Evolutionary conservation across 2,888 invertebrate species (phyloP).

Genomic region (Patella pellucida): DNA sequence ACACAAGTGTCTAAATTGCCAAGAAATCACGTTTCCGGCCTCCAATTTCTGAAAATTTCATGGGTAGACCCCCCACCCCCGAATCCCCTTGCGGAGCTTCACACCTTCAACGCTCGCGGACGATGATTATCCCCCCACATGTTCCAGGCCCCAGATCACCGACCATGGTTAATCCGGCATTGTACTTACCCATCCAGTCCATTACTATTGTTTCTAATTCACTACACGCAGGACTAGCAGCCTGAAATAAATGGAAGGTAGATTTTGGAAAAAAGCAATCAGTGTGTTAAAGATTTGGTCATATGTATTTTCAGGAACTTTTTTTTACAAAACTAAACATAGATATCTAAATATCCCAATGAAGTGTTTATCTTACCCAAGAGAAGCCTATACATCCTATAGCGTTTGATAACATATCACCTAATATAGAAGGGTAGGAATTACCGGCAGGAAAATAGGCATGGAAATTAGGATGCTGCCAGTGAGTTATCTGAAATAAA

Average conservation of each 20-base stretch:
- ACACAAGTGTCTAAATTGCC: too few species aligned
- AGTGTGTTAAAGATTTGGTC: too few species aligned
- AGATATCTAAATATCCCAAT: not conserved
- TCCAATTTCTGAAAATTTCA: too few species aligned
- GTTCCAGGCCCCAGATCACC: too few species aligned
- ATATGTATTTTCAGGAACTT: too few species aligned
- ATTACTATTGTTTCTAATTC: slow-evolving; percentile 95
- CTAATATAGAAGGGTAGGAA: slow-evolving; percentile 95
- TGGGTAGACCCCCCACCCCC: too few species aligned
- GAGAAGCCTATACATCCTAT: slow-evolving; percentile 99
- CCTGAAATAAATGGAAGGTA: slow-evolving; percentile 75
- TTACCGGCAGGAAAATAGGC: slow-evolving; percentile 99
- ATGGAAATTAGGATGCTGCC: slow-evolving; percentile 99
- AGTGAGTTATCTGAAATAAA: slow-evolving; percentile 81
- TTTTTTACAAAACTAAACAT: too few species aligned
- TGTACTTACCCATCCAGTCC: slow-evolving; percentile 87
- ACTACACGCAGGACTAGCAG: slow-evolving; percentile 96
- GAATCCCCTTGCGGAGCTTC: too few species aligned
- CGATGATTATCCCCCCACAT: too few species aligned
- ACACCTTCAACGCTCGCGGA: too few species aligned
- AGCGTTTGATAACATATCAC: slow-evolving; percentile 96
- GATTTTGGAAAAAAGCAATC: not conserved
- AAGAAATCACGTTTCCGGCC: too few species aligned
- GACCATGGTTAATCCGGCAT: too few species aligned
- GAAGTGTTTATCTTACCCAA: slow-evolving; percentile 79